A percentile compares a stretch with the other conserved stretches of the same genome.
phyloP scores from a whole-genome alignment of 2,113 vertebrate genomes.

The Neogale vison region DNA sequence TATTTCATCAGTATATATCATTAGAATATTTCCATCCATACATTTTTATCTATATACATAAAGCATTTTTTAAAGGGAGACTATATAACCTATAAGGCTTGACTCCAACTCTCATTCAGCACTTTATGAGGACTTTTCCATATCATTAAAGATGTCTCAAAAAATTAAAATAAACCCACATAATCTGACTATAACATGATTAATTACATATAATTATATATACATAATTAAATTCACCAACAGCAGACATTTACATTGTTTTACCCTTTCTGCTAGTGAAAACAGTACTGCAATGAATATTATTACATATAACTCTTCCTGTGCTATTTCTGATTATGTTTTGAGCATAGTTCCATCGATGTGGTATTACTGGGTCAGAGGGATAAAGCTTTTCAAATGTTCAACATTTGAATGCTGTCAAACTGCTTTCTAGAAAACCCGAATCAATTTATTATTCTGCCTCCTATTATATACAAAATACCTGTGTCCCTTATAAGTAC shows the following conservation, averaged over 20 bases:
- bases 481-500: not conserved
- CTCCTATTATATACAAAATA: not conserved
- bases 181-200: not conserved
- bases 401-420: not conserved
- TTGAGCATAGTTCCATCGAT: not conserved
- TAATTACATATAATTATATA: not conserved
- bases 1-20: not conserved
- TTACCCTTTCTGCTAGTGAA: not conserved
- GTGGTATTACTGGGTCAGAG: not conserved
- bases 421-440: conserved; percentile 16
- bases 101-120: not conserved
- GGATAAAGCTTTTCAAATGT: not conserved
- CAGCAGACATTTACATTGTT: not conserved
- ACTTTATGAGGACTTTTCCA: not conserved
- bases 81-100: not conserved
- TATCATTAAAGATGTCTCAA: not conserved
- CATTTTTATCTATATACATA: not conserved
- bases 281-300: not conserved
- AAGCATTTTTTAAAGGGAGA: conserved; percentile 26
- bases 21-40: not conserved
- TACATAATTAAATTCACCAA: not conserved
- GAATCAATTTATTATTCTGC: not conserved
- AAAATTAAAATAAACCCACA: conserved; percentile 30
- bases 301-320: not conserved
- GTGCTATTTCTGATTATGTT: not conserved